Base-by-base conservation (phyloP, 1,140 invertebrate genomes). In the Hylaeus anthracinus region DNA sequence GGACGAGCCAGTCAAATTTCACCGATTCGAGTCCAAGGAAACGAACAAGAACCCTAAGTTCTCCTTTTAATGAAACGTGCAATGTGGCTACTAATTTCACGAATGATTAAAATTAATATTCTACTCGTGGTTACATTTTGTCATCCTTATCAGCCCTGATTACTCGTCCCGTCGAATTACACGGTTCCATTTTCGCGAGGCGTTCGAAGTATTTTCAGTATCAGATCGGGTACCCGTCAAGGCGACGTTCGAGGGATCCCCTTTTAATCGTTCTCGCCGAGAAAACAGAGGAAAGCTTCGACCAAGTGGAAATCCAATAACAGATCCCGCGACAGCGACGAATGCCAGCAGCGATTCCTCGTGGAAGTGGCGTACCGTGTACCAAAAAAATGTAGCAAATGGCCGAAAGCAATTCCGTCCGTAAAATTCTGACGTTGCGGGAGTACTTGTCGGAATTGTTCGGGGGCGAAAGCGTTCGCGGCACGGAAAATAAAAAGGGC, bases 241-340 rank as follows among this genome's bases (percentile, higher is more conserved):
- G 39, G 60, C 37, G 75, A 26, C 55, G 39, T 80, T 85, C 80
- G 53, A 72, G 77, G 72, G 39, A 79, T 61, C 66, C 82, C 61
- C 66, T 65, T 71, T 65, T 85, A 79, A 84, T 81, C 82, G 77
- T 26, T 48, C 15, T 10, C 51, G 48, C 15, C 26, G 71, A 64
- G 82, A 71, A 85, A 73, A 85, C 55, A 58, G 61, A 51, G 37
- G 69, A 74, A 71, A 45, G 63, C 78, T 75, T 84, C 79, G 72
- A 74, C 79, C 85, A 61, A 79, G 61, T 82, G 82, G 85, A 88
- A 86, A 88, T 85, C 85, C 79, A 88, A 88, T 88, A 78, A 88
- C 56, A 80, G 56, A 85, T 84, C 83, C 83, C 53, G 55, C 45
- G 67, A 69, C 66, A 26, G 1, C 56, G 80, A 79, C 70, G 72